Conservation (phyloP, 2,113 vertebrate genomes). For the Alectura lathami region DNA sequence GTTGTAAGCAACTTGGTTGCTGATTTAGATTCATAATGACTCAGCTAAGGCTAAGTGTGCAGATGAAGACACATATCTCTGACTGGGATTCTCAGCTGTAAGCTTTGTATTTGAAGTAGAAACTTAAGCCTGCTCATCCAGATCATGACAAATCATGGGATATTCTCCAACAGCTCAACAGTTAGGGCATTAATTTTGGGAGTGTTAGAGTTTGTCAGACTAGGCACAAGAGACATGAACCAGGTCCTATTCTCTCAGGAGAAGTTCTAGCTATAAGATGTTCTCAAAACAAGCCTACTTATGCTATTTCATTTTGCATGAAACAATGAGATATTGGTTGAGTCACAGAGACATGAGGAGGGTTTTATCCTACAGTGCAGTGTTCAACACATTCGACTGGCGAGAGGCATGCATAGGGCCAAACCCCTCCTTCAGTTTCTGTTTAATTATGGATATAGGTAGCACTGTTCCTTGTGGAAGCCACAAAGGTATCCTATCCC, state of each 20-base stretch:
- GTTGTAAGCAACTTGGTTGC: not conserved
- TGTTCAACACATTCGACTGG: not conserved
- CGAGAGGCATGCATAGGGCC: not conserved
- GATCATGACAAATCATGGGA: not conserved
- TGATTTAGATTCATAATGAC: not conserved
- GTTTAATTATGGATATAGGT: not conserved
- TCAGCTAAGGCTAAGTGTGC: not conserved
- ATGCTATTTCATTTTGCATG: not conserved
- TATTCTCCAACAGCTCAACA: not conserved
- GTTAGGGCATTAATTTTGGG: not conserved
- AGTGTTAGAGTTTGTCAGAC: not conserved
- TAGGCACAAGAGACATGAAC: not conserved
- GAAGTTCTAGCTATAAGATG: not conserved
- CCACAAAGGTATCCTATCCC: not conserved
- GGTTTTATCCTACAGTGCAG: not conserved
- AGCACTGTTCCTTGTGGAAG: not conserved
- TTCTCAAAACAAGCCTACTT: not conserved
- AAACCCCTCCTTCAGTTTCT: not conserved
- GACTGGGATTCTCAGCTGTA: not conserved
- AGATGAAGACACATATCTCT: not conserved
- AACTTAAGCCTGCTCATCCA: not conserved
- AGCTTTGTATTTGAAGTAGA: not conserved
- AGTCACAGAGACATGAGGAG: not conserved
- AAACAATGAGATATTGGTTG: not conserved
- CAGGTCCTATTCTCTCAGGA: not conserved